These are phyloP conservation scores for Frankliniella intonsa DNA, from an alignment of 2,888 invertebrate species.

Conservation along the genomic window DNA sequence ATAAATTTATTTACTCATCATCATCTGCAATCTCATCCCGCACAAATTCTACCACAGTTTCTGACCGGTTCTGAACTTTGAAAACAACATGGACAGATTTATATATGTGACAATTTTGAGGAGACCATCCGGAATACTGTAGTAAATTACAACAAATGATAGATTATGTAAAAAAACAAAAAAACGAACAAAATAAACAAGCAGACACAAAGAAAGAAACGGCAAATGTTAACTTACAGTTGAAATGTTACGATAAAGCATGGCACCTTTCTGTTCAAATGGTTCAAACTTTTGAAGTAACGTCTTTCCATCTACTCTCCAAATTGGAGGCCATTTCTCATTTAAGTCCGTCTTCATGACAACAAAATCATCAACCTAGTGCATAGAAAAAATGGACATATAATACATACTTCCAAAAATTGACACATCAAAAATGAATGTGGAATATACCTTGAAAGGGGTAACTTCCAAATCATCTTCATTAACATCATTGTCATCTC, in stretches of 20 bases:
- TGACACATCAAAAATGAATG: background rate
- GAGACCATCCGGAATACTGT: conserved; percentile 81
- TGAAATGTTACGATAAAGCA: conserved; percentile 79
- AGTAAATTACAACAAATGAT: conserved; percentile 53
- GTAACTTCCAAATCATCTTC: background rate
- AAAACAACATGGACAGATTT: conserved; percentile 73
- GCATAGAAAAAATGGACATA: conserved; percentile 39
- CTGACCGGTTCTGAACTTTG: conserved; percentile 67
- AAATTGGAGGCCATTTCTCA: conserved; percentile 80
- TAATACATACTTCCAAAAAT: background rate
- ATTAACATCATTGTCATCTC: background rate
- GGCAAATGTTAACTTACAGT: conserved; percentile 57
- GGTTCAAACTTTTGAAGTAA: conserved; percentile 78
- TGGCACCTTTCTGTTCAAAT: conserved; percentile 74
- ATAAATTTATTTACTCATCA: conserved; percentile 30
- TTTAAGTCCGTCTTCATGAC: conserved; percentile 75
- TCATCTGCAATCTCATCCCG: conserved; percentile 58
- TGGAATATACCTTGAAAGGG: background rate
- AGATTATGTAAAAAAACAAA: conserved; percentile 35
- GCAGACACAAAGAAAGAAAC: background rate
- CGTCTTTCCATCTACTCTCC: conserved; percentile 85
- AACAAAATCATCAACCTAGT: conserved; percentile 83
- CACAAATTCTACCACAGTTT: conserved; percentile 75
- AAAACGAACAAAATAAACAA: background rate
- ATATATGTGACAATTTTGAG: conserved; percentile 74